A percentile compares a stretch with the other conserved stretches of the same genome.
Evolutionary conservation across 2,888 invertebrate genomes (phyloP).

Genomic region (Vesta saturnalis): DNA sequence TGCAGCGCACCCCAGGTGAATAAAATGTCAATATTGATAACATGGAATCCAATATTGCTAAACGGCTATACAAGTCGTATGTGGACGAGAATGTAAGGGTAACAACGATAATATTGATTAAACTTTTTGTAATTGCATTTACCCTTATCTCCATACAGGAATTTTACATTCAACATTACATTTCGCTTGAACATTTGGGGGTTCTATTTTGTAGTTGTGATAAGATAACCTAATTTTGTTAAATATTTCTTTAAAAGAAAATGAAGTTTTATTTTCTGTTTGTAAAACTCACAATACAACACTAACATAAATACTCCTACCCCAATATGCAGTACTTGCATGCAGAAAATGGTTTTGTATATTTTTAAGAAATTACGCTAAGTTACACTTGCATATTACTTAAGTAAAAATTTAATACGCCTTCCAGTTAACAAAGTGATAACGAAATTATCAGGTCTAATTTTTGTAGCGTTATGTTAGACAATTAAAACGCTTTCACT

Average conservation of each 20-base stretch:
- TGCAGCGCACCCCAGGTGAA: not conserved
- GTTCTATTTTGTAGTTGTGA: too few species aligned
- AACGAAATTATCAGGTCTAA: not conserved
- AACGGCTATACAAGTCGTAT: not conserved
- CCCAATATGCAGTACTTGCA: too few species aligned
- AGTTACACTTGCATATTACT: too few species aligned
- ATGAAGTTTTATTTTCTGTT: too few species aligned
- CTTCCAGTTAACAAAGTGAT: not conserved
- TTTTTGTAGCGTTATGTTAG: not conserved
- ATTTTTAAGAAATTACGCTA: too few species aligned
- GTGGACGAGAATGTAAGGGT: not conserved
- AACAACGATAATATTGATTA: conserved; percentile 5
- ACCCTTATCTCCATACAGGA: not conserved
- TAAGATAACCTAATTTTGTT: too few species aligned
- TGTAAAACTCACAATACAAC: too few species aligned
- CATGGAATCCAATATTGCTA: not conserved
- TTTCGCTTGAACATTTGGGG: too few species aligned
- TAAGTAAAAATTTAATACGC: too few species aligned
- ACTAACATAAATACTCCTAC: too few species aligned
- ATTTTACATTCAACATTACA: not conserved
- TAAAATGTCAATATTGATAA: not conserved
- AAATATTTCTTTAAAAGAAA: too few species aligned
- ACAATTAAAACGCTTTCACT: not conserved
- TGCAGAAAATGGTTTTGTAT: too few species aligned
- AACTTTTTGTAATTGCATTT: conserved; percentile 1